A percentile compares a stretch with the other conserved stretches of the same genome.
Evolutionary conservation across 2,113 vertebrate genomes (phyloP).

Genomic region (Oncorhynchus clarkii): DNA sequence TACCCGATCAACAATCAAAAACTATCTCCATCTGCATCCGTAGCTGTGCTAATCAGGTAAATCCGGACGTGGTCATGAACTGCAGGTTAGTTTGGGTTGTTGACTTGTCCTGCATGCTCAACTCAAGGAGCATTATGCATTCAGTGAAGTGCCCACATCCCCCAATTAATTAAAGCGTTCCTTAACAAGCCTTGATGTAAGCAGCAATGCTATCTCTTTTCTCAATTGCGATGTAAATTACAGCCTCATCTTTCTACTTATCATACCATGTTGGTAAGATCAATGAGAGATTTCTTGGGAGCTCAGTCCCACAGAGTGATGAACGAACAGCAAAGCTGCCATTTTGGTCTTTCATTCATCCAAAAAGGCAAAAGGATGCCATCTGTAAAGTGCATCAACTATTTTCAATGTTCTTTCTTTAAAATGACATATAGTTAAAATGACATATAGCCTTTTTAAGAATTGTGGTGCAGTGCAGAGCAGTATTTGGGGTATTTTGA

Average conservation of each 20-base stretch:
- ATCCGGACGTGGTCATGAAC: not conserved
- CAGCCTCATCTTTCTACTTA: constrained; percentile 42
- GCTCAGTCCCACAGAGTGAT: constrained; percentile 3
- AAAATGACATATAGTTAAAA: constrained; percentile 36
- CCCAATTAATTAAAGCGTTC: constrained; percentile 42
- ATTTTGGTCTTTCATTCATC: constrained; percentile 21
- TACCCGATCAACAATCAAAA: not conserved
- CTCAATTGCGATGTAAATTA: constrained; percentile 53
- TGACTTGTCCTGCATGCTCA: not conserved
- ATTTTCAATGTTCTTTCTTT: not conserved
- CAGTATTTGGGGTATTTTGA: constrained; percentile 6
- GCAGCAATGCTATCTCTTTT: constrained; percentile 44
- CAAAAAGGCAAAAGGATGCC: constrained; percentile 2
- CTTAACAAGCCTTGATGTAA: constrained; percentile 43
- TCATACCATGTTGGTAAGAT: constrained; percentile 40
- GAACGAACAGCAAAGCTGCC: constrained; percentile 17
- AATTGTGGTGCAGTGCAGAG: not conserved
- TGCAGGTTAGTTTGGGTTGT: not conserved
- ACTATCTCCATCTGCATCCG: not conserved
- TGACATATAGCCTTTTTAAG: constrained; percentile 31
- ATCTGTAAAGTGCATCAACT: not conserved
- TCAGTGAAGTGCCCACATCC: constrained; percentile 25
- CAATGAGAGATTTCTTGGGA: constrained; percentile 23
- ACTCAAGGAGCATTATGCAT: constrained; percentile 25
- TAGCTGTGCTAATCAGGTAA: not conserved